A percentile compares a stretch with the other conserved stretches of the same genome.
Evolutionary conservation across 35 echinoderm and acorn worm genomes (phyloP).

Genomic region (Apostichopus californicus): DNA sequence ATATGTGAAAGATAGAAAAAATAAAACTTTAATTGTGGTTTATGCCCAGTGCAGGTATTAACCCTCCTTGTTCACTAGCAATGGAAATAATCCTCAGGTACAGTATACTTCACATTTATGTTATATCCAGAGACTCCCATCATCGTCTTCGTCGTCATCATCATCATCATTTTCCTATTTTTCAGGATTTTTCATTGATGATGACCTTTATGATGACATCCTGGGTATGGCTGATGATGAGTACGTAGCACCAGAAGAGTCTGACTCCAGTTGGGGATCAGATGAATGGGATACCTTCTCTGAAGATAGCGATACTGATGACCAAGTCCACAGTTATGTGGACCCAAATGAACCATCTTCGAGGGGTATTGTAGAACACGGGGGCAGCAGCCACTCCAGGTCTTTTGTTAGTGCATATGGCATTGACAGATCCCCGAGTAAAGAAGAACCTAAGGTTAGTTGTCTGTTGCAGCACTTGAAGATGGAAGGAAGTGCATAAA

Average conservation of each 20-base stretch:
- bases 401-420: constrained; percentile 45
- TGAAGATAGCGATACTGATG: constrained; percentile 80
- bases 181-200: constrained; percentile 94
- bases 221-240: constrained; percentile 75
- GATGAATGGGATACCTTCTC: constrained; percentile 88
- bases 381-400: constrained; percentile 31
- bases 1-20: too few species aligned
- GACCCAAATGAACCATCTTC: constrained; percentile 70
- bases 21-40: too few species aligned
- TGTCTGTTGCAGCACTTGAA: too few species aligned
- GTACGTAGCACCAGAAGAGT: constrained; percentile 63
- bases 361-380: constrained; percentile 49
- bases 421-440: constrained; percentile 62
- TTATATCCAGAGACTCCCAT: too few species aligned
- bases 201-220: constrained; percentile 90
- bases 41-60: too few species aligned
- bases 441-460: constrained; percentile 80
- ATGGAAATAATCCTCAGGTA: too few species aligned
- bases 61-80: too few species aligned
- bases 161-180: neutral
- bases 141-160: too few species aligned
- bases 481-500: too few species aligned
- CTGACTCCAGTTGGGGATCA: constrained; percentile 88
- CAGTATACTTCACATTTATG: too few species aligned
- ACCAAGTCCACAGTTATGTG: constrained; percentile 79